Evolutionary conservation across 2,113 vertebrate species (phyloP).

Genomic region (Chamaetylas fuelleborni): DNA sequence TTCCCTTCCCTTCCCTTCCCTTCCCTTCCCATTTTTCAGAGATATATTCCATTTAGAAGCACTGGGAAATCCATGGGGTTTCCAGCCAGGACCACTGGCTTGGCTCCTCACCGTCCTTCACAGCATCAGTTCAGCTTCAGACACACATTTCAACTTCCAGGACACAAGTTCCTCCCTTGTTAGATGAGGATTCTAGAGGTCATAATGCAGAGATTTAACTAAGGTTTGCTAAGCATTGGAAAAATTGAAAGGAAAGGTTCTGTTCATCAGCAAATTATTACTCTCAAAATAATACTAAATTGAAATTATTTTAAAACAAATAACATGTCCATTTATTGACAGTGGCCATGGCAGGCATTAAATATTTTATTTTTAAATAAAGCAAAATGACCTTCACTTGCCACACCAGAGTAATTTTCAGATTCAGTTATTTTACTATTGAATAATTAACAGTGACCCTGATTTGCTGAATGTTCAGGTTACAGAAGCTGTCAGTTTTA

Average conservation of each 20-base stretch:
- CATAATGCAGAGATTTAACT: not conserved
- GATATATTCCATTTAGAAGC: not conserved
- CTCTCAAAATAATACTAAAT: not conserved
- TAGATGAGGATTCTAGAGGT: not conserved
- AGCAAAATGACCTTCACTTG: not conserved
- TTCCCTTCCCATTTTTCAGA: too few relatives aligned
- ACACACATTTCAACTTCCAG: not conserved
- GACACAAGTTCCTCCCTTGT: not conserved
- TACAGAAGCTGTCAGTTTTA: not conserved
- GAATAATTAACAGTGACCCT: constrained; percentile 39
- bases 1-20: too few relatives aligned
- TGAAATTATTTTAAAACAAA: not conserved
- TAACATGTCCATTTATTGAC: not conserved
- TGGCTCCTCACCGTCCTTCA: too few relatives aligned
- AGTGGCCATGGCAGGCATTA: not conserved
- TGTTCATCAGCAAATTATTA: not conserved
- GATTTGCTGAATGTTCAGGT: not conserved
- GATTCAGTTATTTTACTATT: not conserved
- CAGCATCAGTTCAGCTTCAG: too few relatives aligned
- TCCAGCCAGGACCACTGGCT: too few relatives aligned
- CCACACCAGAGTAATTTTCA: not conserved
- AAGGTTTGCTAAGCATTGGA: not conserved
- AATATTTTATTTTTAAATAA: not conserved
- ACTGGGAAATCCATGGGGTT: too few relatives aligned
- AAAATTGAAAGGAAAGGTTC: not conserved